These are phyloP conservation scores for Tenualosa ilisha DNA, from an alignment of 2,797 vertebrate genomes.

Conservation along the genomic window DNA sequence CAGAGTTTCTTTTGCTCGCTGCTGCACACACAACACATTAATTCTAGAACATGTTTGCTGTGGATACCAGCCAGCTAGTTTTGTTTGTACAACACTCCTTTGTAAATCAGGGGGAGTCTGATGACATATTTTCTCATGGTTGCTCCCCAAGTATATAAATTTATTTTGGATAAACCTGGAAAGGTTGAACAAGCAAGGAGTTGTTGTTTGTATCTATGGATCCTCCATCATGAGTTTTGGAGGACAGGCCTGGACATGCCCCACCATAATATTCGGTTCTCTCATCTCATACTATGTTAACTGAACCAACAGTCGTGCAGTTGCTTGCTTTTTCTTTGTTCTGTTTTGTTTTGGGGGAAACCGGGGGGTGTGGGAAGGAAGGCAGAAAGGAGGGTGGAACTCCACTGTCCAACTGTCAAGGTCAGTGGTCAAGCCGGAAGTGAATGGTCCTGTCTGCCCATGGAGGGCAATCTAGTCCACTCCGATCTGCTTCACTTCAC, in stretches of 20 bases:
- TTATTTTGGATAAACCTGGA: slow-evolving; percentile 9
- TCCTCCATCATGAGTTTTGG: slow-evolving; percentile 1
- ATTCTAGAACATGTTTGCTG: slow-evolving; percentile 10
- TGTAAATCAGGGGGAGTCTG: neutral
- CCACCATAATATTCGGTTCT: neutral
- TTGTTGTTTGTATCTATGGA: neutral
- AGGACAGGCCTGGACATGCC: neutral
- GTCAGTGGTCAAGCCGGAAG: neutral
- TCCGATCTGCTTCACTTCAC: neutral
- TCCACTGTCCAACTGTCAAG: slow-evolving; percentile 3
- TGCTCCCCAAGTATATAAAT: neutral
- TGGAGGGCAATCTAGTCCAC: neutral
- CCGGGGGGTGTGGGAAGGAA: neutral
- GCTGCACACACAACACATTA: neutral
- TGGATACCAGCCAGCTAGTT: neutral
- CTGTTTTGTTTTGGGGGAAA: neutral
- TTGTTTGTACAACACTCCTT: slow-evolving; percentile 2
- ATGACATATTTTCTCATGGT: neutral
- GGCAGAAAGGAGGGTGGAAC: neutral
- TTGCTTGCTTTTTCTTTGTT: neutral
- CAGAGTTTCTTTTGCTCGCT: slow-evolving; percentile 8
- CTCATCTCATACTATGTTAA: slow-evolving; percentile 3
- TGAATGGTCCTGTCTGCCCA: neutral
- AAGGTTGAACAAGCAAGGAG: neutral
- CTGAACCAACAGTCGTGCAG: neutral